Conservation (phyloP, 2,888 invertebrate genomes). For the Cistogaster globosa region DNA sequence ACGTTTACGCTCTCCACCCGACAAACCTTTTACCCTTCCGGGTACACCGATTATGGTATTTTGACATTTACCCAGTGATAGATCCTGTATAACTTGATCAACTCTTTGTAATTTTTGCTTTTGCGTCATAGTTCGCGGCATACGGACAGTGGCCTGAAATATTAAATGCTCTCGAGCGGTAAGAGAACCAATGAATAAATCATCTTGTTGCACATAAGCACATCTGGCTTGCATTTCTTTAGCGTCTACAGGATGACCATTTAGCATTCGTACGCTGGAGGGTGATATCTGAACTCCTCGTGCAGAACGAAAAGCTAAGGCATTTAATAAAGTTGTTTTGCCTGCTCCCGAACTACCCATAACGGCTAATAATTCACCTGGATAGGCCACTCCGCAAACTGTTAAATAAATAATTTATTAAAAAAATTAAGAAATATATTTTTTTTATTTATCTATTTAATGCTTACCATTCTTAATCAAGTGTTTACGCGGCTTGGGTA, state of each 20-base stretch:
- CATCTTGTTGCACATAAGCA: constrained; percentile 97
- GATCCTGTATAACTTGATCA: constrained; percentile 92
- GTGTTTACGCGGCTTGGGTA: constrained; percentile 85
- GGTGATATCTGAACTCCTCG: constrained; percentile 86
- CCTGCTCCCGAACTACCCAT: constrained; percentile 97
- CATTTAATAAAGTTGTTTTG: constrained; percentile 96
- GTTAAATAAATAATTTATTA: not conserved
- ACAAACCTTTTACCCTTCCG: constrained; percentile 94
- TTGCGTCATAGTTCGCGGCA: constrained; percentile 90
- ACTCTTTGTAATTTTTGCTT: constrained; percentile 90
- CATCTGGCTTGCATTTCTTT: constrained; percentile 89
- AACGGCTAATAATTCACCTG: constrained; percentile 93
- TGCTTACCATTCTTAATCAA: constrained; percentile 88
- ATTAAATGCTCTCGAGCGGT: constrained; percentile 95
- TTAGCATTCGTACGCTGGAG: constrained; percentile 86
- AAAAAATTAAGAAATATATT: not conserved
- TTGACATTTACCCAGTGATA: constrained; percentile 94
- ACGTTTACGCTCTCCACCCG: constrained; percentile 97
- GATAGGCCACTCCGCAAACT: constrained; percentile 93
- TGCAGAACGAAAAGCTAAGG: constrained; percentile 91
- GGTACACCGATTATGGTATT: constrained; percentile 95
- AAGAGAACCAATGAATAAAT: constrained; percentile 94
- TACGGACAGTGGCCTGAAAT: constrained; percentile 94
- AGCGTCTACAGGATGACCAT: constrained; percentile 90
- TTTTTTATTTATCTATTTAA: not conserved